Evolutionary conservation across 1,140 invertebrate genomes (phyloP).

Genomic region (Dreissena rostriformis): DNA sequence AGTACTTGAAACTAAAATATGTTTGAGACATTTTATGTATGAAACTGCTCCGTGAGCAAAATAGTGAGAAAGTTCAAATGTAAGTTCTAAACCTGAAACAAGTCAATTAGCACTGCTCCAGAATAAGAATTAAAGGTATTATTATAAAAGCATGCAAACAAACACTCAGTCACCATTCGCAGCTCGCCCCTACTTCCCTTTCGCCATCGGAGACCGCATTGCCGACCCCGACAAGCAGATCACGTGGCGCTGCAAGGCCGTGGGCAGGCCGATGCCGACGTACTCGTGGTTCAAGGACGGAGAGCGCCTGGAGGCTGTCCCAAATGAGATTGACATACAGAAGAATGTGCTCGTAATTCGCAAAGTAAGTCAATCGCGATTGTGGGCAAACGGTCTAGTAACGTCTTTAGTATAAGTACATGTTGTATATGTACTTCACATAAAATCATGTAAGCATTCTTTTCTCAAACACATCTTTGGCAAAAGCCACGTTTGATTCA

Average conservation of each 20-base stretch:
- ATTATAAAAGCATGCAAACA: not conserved
- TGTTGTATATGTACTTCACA: too few relatives aligned
- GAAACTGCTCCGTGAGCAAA: not conserved
- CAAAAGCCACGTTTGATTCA: too few relatives aligned
- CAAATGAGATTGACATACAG: slow-evolving; percentile 25
- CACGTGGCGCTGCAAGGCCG: slow-evolving; percentile 96
- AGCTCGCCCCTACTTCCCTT: slow-evolving; percentile 95
- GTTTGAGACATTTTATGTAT: too few relatives aligned
- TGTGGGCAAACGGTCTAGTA: too few relatives aligned
- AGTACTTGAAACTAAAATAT: too few relatives aligned
- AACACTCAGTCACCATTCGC: slow-evolving; percentile 64
- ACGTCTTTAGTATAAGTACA: too few relatives aligned
- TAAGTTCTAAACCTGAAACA: too few relatives aligned
- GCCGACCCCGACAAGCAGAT: slow-evolving; percentile 91
- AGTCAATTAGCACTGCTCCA: not conserved
- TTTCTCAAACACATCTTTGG: too few relatives aligned
- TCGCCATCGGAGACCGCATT: slow-evolving; percentile 93
- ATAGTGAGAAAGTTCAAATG: too few relatives aligned
- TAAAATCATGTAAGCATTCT: too few relatives aligned
- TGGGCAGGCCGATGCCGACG: slow-evolving; percentile 95
- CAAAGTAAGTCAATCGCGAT: not conserved
- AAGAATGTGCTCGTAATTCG: slow-evolving; percentile 25
- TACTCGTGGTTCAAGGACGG: slow-evolving; percentile 92
- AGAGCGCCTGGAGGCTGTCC: not conserved
- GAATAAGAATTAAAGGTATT: not conserved